These are phyloP conservation scores for Penelope pileata DNA, from an alignment of 2,113 vertebrate genomes.

Conservation along the genomic window DNA sequence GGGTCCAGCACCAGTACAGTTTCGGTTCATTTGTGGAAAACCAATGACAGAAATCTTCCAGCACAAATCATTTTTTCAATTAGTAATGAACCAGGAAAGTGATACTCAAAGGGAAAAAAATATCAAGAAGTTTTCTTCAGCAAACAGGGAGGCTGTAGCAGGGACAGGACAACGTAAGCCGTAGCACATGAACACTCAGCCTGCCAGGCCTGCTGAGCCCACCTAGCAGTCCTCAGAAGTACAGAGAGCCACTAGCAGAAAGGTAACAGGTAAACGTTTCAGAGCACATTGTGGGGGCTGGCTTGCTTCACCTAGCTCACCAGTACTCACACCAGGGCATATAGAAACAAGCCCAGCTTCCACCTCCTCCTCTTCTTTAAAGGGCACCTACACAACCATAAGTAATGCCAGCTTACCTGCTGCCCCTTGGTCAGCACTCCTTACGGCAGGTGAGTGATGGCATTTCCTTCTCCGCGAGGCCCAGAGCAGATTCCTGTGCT, in stretches of 20 bases:
- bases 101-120: background rate
- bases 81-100: background rate
- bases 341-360: rapidly evolving
- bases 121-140: rapidly evolving
- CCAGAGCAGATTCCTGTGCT: background rate
- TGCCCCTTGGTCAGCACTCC: rapidly evolving
- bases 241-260: background rate
- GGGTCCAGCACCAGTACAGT: rapidly evolving
- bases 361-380: too few relatives aligned
- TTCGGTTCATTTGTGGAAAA: background rate
- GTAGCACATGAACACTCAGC: rapidly evolving
- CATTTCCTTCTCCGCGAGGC: rapidly evolving
- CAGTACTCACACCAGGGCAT: rapidly evolving
- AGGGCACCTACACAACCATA: rapidly evolving
- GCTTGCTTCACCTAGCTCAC: background rate
- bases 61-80: background rate
- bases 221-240: background rate
- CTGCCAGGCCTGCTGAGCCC: background rate
- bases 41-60: background rate
- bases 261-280: rapidly evolving
- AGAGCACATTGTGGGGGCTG: rapidly evolving
- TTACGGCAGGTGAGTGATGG: rapidly evolving
- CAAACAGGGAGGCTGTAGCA: background rate
- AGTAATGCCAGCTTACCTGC: rapidly evolving
- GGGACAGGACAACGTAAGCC: background rate